Evolutionary conservation across 2,888 invertebrate species (phyloP).

Genomic region (Pegoplata infirma): DNA sequence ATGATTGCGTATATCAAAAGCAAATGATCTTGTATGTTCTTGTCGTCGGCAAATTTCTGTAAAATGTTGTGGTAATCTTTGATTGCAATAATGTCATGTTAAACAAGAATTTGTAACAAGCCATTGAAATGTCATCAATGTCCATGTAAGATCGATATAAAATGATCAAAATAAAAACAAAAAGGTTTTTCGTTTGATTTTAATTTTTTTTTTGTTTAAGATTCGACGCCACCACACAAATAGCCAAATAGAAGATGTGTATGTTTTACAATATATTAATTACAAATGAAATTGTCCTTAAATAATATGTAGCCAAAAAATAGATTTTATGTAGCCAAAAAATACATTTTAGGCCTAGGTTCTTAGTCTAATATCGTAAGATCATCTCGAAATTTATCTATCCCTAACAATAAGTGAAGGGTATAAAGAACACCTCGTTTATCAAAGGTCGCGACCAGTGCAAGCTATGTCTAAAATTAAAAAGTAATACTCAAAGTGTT

Average conservation of each 20-base stretch:
- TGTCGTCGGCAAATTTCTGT: constrained; percentile 38
- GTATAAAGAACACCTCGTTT: too few species aligned
- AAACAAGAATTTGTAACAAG: constrained; percentile 38
- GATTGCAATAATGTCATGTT: constrained; percentile 41
- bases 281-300: too few species aligned
- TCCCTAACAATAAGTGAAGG: too few species aligned
- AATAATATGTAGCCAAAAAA: too few species aligned
- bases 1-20: constrained; percentile 42
- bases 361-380: too few species aligned
- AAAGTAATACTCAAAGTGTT: too few species aligned
- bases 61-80: constrained; percentile 27
- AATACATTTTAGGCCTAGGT: too few species aligned
- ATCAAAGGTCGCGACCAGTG: too few species aligned
- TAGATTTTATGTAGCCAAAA: too few species aligned
- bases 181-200: neutral
- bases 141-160: constrained; percentile 44
- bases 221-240: constrained; percentile 25
- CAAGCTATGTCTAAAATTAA: too few species aligned
- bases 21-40: constrained; percentile 36
- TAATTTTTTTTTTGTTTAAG: neutral
- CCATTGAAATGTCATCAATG: constrained; percentile 59
- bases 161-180: constrained; percentile 20
- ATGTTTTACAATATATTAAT: too few species aligned
- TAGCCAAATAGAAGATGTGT: neutral
- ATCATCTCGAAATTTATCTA: too few species aligned